phyloP scores from a whole-genome alignment of 2,888 invertebrate genomes.

The Drosophila silvestris region DNA sequence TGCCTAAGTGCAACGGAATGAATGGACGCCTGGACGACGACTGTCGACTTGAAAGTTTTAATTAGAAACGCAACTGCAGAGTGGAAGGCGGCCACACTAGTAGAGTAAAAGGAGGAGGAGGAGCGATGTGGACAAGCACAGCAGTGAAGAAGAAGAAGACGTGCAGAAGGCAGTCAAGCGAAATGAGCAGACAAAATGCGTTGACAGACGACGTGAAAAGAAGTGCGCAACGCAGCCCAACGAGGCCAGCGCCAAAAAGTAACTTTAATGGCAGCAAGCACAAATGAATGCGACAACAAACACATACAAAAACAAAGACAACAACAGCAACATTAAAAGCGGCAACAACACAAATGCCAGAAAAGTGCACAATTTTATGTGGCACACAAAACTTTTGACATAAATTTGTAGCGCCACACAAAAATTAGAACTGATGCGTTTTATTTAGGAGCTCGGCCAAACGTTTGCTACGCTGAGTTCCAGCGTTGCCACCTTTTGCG shows the following conservation, averaged over 20 bases:
- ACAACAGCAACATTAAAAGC: conserved; percentile 6
- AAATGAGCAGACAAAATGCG: conserved; percentile 76
- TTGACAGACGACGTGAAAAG: conserved; percentile 72
- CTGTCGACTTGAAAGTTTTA: conserved; percentile 66
- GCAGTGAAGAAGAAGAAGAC: conserved; percentile 3
- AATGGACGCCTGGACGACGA: conserved; percentile 44
- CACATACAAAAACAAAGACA: conserved; percentile 12
- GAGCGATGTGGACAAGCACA: not conserved
- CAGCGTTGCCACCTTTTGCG: conserved; percentile 69
- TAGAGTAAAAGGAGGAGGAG: not conserved
- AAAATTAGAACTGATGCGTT: conserved; percentile 75
- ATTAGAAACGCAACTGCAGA: conserved; percentile 77
- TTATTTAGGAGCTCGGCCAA: conserved; percentile 4
- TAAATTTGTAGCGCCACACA: conserved; percentile 64
- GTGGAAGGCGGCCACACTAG: conserved; percentile 23
- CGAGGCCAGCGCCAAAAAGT: conserved; percentile 60
- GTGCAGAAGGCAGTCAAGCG: conserved; percentile 66
- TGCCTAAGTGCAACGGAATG: conserved; percentile 72
- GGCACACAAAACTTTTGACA: conserved; percentile 75
- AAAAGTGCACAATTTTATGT: conserved; percentile 53
- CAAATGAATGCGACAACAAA: conserved; percentile 50
- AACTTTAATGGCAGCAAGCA: conserved; percentile 58
- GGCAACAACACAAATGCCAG: conserved; percentile 33
- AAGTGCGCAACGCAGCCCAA: conserved; percentile 31
- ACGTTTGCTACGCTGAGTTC: not conserved